Base-by-base conservation (phyloP, 1,140 invertebrate species). In the Hyphantria cunea region DNA sequence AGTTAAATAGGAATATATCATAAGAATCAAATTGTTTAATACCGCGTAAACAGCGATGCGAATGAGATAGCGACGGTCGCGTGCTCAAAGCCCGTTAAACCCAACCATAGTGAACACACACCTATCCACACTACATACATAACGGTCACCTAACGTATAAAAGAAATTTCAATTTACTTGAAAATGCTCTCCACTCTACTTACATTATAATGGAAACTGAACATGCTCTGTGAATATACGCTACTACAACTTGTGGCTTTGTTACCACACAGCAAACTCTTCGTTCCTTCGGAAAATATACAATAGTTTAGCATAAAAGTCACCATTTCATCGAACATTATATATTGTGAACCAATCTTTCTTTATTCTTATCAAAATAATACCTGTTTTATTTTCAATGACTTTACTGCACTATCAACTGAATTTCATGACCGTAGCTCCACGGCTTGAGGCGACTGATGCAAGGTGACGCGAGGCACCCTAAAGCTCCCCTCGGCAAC, bases 401-500 rank as follows among this genome's bases (percentile, higher is more conserved):
- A 66, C 50, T 77, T 45, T 37, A 50, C 44, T 59, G 42, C 59
- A 34, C 37, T 65, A 50, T 67, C 65, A 72, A 74, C 68, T 66
- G 71, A 61, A 74, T 70, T 84, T 70, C 80, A 53, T 84, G 58
- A 45, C 91, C 91, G 2, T 91, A 98, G 97, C 93, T 98, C 75
- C 94, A 95, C 80, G 94, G 92, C 32, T 89, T 98, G 68, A 92
- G 97, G 69, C 93, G 95, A 68, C 91, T 98, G 76, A 97, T 97
- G 95, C 97, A 98, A 89, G 97, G 97, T 12, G 96, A 97, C 80
- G 93, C 93, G 66, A 93, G 94, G 70, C 94, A 96, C 84, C 95
- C 96, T 10, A 97, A 97, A 91, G 96, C 96, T 52, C 96, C 96
- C 12, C 93, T 99, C 76, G 97, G 96, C 66, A 98, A 98, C 92